Conservation (phyloP, 2,888 invertebrate species). For the Gibbula magus region DNA sequence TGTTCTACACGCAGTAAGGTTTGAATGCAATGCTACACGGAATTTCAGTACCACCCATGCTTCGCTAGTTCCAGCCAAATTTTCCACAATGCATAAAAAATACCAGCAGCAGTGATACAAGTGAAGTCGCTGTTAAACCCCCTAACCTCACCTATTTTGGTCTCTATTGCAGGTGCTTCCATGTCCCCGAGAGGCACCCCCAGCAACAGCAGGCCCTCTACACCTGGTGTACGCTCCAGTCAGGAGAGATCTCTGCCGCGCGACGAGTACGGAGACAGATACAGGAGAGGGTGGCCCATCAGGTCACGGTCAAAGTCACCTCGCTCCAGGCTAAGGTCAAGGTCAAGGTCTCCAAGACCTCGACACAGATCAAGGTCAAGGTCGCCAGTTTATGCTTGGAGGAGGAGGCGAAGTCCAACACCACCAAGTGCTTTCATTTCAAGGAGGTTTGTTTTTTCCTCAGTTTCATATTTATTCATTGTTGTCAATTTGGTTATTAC, state of each 20-base stretch:
- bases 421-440: constrained; percentile 61
- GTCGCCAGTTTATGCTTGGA: constrained; percentile 28
- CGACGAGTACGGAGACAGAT: not conserved
- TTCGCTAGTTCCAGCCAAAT: too few species aligned
- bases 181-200: constrained; percentile 31
- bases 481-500: too few species aligned
- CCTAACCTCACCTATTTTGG: not conserved
- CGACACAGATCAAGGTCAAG: constrained; percentile 35
- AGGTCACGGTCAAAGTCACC: constrained; percentile 44
- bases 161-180: not conserved
- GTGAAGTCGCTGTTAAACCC: too few species aligned
- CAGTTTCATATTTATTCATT: too few species aligned
- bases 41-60: too few species aligned
- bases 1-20: too few species aligned
- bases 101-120: too few species aligned
- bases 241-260: constrained; percentile 32
- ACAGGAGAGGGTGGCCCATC: constrained; percentile 6
- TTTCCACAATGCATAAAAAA: too few species aligned
- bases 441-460: constrained; percentile 46
- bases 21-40: too few species aligned
- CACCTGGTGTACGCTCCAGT: constrained; percentile 41
- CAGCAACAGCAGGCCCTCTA: constrained; percentile 38
- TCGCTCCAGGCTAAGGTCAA: constrained; percentile 41
- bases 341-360: constrained; percentile 32
- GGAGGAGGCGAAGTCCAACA: constrained; percentile 46